Percentiles rank a stretch among this genome's conserved stretches.
Evolutionary conservation across 2,797 vertebrate genomes (phyloP).

Genomic region (Pangasius djambal): DNA sequence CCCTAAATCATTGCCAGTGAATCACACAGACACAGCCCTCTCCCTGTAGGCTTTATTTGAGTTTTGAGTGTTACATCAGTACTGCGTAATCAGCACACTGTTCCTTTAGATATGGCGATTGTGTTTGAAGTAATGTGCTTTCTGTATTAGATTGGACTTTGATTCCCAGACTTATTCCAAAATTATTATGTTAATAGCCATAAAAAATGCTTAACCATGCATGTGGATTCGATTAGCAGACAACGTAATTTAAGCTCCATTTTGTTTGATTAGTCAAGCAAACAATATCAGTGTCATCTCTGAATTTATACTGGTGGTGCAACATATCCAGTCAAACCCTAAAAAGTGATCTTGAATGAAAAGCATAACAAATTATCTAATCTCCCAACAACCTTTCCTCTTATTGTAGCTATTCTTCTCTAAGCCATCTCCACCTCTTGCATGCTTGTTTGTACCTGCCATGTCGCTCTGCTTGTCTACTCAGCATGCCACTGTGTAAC

Average conservation of each 20-base stretch:
- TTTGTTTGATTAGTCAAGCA: not conserved
- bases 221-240: not conserved
- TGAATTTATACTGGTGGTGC: constrained; percentile 1
- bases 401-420: constrained; percentile 57
- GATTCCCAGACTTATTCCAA: constrained; percentile 11
- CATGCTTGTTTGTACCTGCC: constrained; percentile 82
- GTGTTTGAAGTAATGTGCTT: constrained; percentile 10
- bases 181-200: not conserved
- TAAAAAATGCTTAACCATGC: not conserved
- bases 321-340: constrained; percentile 34
- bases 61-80: constrained; percentile 56
- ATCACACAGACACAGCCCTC: constrained; percentile 49
- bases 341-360: constrained; percentile 38
- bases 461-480: constrained; percentile 74
- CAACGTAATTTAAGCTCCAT: not conserved
- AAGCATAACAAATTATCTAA: constrained; percentile 42
- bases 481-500: constrained; percentile 79
- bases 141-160: not conserved
- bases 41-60: constrained; percentile 56
- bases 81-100: constrained; percentile 20
- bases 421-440: constrained; percentile 67
- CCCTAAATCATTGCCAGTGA: constrained; percentile 73
- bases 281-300: not conserved
- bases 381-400: constrained; percentile 58
- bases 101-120: not conserved